phyloP scores from a whole-genome alignment of 2,888 invertebrate genomes.

The Tryphoninae sp. region DNA sequence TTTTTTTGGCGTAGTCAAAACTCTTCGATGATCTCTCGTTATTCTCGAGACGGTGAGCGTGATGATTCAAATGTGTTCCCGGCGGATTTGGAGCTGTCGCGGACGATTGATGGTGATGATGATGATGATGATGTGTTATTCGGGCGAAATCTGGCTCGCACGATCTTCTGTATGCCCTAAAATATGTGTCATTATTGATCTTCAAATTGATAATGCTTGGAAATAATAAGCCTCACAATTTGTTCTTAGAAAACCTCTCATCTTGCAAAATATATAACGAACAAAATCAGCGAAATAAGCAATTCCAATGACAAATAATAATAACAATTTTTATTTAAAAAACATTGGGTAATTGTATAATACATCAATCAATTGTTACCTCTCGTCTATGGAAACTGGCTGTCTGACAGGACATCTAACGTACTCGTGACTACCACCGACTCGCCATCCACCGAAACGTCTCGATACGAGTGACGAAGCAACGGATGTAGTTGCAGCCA shows the following conservation, averaged over 20 bases:
- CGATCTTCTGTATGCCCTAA: slow-evolving; percentile 75
- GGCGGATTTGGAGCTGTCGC: neutral
- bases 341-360: no score
- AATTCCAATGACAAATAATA: no score
- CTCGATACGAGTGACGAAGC: slow-evolving; percentile 73
- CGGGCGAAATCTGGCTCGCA: slow-evolving; percentile 73
- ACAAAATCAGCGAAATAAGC: no score
- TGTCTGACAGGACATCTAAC: slow-evolving; percentile 78
- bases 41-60: slow-evolving; percentile 83
- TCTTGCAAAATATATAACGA: no score
- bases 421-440: slow-evolving; percentile 77
- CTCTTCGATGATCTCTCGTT: slow-evolving; percentile 82
- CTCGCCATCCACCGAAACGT: slow-evolving; percentile 77
- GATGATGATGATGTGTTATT: slow-evolving; percentile 60
- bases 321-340: no score
- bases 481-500: slow-evolving; percentile 65
- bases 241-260: no score
- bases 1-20: slow-evolving; percentile 80
- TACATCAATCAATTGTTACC: slow-evolving; percentile 68
- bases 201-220: no score
- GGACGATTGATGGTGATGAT: slow-evolving; percentile 61
- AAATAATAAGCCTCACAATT: no score
- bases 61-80: slow-evolving; percentile 66
- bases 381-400: slow-evolving; percentile 78
- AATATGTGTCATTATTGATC: neutral